Percentiles rank a stretch among this genome's conserved stretches.
Evolutionary conservation across 2,888 invertebrate species (phyloP).

Genomic region (Amphimallon solstitiale): DNA sequence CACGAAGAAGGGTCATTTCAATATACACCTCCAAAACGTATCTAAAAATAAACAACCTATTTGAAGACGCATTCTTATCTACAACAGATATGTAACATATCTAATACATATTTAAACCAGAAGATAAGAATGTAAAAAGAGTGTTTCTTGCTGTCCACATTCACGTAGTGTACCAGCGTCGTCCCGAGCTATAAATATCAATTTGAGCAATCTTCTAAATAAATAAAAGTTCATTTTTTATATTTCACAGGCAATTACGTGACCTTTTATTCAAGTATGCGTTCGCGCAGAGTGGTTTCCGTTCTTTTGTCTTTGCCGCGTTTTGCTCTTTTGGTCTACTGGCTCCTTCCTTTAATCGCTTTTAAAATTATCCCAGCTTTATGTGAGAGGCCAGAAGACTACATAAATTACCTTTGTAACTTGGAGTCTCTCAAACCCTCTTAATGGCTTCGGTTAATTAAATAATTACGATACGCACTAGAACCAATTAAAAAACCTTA

Average conservation of each 20-base stretch:
- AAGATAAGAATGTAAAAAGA: constrained; percentile 13
- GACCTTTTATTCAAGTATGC: constrained; percentile 19
- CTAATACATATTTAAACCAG: background rate
- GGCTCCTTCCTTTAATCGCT: constrained; percentile 4
- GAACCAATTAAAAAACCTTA: too few relatives aligned
- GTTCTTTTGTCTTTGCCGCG: constrained; percentile 15
- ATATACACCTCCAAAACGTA: background rate
- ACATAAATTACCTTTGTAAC: constrained; percentile 16
- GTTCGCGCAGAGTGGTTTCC: constrained; percentile 12
- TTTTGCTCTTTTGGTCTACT: background rate
- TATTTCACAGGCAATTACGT: constrained; percentile 22
- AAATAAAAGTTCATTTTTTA: constrained; percentile 30
- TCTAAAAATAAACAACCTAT: constrained; percentile 3
- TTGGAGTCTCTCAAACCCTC: background rate
- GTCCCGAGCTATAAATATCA: constrained; percentile 15
- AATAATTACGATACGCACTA: too few relatives aligned
- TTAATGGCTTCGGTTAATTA: background rate
- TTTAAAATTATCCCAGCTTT: constrained; percentile 9
- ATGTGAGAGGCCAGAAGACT: background rate
- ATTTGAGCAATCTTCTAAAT: constrained; percentile 23
- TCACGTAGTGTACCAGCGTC: background rate
- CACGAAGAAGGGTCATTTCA: background rate
- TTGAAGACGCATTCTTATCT: background rate
- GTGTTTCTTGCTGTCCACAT: background rate
- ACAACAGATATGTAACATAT: background rate